phyloP scores from a whole-genome alignment of 2,888 invertebrate species.

The Drosophila siamana region DNA sequence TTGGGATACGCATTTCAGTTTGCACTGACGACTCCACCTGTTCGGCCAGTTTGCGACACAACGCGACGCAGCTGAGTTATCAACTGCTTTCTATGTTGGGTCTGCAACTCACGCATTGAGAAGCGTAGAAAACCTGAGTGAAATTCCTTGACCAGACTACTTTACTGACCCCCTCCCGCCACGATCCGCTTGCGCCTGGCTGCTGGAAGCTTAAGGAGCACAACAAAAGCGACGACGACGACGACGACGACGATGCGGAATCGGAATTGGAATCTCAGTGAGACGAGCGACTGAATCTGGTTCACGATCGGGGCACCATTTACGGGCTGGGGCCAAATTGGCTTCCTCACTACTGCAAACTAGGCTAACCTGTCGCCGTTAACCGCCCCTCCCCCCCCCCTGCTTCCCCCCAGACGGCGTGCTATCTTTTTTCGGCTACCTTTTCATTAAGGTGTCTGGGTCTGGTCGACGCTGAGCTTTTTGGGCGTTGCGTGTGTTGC shows the following conservation, averaged over 20 bases:
- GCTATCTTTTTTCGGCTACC: constrained; percentile 17
- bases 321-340: constrained; percentile 53
- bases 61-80: no score
- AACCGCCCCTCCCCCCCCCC: background rate
- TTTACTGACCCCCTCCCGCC: no score
- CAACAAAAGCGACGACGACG: no score
- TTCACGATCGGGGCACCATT: constrained; percentile 48
- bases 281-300: constrained; percentile 37
- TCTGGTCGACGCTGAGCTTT: constrained; percentile 11
- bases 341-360: constrained; percentile 47
- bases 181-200: no score
- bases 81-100: constrained; percentile 48
- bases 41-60: constrained; percentile 44
- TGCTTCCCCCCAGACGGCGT: background rate
- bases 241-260: constrained; percentile 42
- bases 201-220: no score
- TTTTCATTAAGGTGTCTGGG: constrained; percentile 19
- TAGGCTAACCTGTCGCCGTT: constrained; percentile 58
- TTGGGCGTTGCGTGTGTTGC: constrained; percentile 53
- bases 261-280: constrained; percentile 39
- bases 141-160: constrained; percentile 52
- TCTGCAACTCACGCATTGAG: constrained; percentile 12
- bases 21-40: constrained; percentile 50
- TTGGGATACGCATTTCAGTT: constrained; percentile 41
- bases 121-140: constrained; percentile 57